Evolutionary conservation across 2,113 vertebrate genomes (phyloP), one percentile per base, ranked within the genome.

Genomic region (Oncorhynchus masou): DNA sequence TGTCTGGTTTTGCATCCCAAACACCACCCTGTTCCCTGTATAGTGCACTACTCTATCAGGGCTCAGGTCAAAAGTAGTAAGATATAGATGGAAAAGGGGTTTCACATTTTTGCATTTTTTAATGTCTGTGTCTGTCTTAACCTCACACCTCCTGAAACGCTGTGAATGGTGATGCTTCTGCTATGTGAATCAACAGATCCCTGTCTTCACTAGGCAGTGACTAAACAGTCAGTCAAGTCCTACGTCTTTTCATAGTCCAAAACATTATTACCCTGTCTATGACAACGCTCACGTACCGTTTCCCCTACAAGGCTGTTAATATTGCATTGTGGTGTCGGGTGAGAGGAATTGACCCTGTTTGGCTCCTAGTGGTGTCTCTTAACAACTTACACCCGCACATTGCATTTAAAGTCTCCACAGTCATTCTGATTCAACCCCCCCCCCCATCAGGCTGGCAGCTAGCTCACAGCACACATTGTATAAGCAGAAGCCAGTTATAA

Each of bases 401-500:
- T 83, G 82, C 79, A 71, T 87, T 86, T 70, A 25, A 81, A 81
- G 27, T 27, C 27, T 27, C 27, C 27, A 27, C 34, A 85, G 67
- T 70, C 60, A 71, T 67, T 54, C 29, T 16, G 77, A 74, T 76
- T 83, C 59, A 78, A 77, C 79, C 72, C 80, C 29, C 29, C 29
- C 3, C 27, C 0, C 81, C 78, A 77, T 75, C 72, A 68, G 25
- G 69, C 74, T 76, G 51, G 11, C 11, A 19, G 51, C 12, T 12
- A 15, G 51, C 19, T 71, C 60, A 11, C 39, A 48, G 77, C 69
- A 77, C 69, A 73, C 82, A 81, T 88, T 83, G 90, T 76, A 70
- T 19, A 74, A 79, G 85, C 86, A 71, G 82, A 81, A 85, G 45
- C 62, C 74, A 81, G 74, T 64, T 67, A 64, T 79, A 83, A 77